Percentiles rank a stretch among this genome's conserved stretches.
Evolutionary conservation across 1,140 invertebrate genomes (phyloP).

Genomic region (Conopomorpha cramerella): DNA sequence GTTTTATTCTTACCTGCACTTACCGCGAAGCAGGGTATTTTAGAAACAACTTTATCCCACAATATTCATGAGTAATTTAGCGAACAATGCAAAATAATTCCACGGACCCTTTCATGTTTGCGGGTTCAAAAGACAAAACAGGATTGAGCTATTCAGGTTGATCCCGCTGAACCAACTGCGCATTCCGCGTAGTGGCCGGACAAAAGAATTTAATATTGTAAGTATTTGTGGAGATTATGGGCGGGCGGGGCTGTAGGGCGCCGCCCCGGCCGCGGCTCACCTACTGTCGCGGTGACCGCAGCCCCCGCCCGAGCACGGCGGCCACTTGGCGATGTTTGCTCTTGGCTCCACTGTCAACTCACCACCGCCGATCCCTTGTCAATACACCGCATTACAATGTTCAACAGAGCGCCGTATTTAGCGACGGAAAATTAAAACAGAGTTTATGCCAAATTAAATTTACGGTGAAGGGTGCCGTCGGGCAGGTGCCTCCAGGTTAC

Average conservation of each 20-base stretch:
- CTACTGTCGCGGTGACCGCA: slow-evolving; percentile 9
- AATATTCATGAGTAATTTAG: too few relatives aligned
- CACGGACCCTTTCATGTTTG: slow-evolving; percentile 12
- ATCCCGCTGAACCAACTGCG: slow-evolving; percentile 30
- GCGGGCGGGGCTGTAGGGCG: slow-evolving; percentile 18
- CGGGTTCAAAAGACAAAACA: slow-evolving; percentile 18
- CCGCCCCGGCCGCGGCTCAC: slow-evolving; percentile 15
- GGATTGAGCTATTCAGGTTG: slow-evolving; percentile 21
- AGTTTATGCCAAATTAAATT: slow-evolving; percentile 59
- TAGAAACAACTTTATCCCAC: too few relatives aligned
- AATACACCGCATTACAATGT: slow-evolving; percentile 37
- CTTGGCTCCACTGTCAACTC: slow-evolving; percentile 38
- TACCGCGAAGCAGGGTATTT: too few relatives aligned
- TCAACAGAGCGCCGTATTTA: slow-evolving; percentile 51
- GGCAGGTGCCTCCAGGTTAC: slow-evolving; percentile 18
- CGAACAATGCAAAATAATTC: slow-evolving; percentile 21
- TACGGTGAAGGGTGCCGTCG: slow-evolving; percentile 41
- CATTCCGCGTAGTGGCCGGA: slow-evolving; percentile 23
- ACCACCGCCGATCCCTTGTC: slow-evolving; percentile 28
- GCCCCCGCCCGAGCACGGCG: too few relatives aligned
- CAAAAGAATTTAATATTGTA: slow-evolving; percentile 57
- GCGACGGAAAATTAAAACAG: slow-evolving; percentile 56
- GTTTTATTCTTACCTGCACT: too few relatives aligned
- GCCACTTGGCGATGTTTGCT: too few relatives aligned
- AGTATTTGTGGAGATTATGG: slow-evolving; percentile 18